A percentile compares a stretch with the other conserved stretches of the same genome.
Evolutionary conservation across 2,797 vertebrate genomes (phyloP).

Genomic region (Poecilia gillii): DNA sequence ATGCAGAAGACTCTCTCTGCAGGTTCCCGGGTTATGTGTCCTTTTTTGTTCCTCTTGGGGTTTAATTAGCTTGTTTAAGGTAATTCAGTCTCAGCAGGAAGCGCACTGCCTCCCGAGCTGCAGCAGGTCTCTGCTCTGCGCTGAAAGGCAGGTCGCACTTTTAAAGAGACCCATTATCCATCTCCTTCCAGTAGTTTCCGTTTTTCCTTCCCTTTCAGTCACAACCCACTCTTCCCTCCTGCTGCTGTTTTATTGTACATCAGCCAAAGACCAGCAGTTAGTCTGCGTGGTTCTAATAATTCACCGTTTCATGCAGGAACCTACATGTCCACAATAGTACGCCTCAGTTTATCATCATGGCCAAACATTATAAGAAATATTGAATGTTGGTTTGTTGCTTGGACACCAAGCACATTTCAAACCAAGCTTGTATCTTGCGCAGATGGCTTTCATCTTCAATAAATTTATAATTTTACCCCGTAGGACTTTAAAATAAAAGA

Average conservation of each 20-base stretch:
- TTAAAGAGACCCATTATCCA: conserved; percentile 6
- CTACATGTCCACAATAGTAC: conserved; percentile 7
- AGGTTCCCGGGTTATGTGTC: conserved; percentile 19
- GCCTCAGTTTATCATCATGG: conserved; percentile 26
- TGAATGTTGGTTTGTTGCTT: conserved; percentile 53
- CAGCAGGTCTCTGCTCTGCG: conserved; percentile 13
- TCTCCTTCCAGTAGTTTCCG: conserved; percentile 27
- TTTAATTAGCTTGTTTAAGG: conserved; percentile 61
- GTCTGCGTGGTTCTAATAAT: conserved; percentile 33
- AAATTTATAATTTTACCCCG: not conserved
- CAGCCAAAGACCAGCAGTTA: conserved; percentile 24
- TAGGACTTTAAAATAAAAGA: not conserved
- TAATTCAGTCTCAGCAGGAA: conserved; percentile 53
- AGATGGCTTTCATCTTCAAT: not conserved
- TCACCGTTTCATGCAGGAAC: conserved; percentile 13
- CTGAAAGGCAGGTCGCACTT: conserved; percentile 19
- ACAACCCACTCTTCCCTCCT: not conserved
- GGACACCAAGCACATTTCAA: conserved; percentile 39
- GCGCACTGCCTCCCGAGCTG: not conserved
- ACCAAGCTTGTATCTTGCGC: not conserved
- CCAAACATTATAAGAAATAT: conserved; percentile 27
- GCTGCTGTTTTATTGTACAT: conserved; percentile 22
- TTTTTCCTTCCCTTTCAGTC: conserved; percentile 13
- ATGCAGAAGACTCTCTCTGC: not conserved
- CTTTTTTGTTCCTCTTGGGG: conserved; percentile 57